These are phyloP conservation scores for Sphenopsis melanotis DNA, from an alignment of 2,797 vertebrate species.

Conservation along the genomic window DNA sequence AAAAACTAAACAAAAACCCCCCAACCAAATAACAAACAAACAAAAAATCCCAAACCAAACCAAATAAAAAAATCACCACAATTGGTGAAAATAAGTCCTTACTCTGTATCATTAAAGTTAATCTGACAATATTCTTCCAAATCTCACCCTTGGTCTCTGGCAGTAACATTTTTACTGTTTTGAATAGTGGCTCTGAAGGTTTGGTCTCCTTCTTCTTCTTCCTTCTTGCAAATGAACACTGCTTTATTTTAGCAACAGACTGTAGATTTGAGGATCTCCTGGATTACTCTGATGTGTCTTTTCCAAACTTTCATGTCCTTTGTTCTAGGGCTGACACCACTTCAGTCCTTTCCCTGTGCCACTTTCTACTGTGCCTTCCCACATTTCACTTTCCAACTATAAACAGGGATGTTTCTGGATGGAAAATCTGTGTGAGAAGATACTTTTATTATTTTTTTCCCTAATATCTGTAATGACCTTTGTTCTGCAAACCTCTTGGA, in stretches of 20 bases:
- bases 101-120: not conserved
- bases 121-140: not conserved
- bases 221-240: not conserved
- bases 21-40: too few relatives aligned
- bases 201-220: not conserved
- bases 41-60: accelerated
- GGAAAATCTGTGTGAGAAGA: not conserved
- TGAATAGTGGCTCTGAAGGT: not conserved
- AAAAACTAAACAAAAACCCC: too few relatives aligned
- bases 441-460: accelerated
- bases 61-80: not conserved
- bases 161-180: accelerated
- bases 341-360: not conserved
- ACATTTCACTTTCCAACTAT: not conserved
- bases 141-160: not conserved
- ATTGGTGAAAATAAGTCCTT: not conserved
- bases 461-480: not conserved
- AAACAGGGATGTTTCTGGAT: not conserved
- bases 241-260: not conserved
- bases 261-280: not conserved
- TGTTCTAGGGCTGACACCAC: not conserved
- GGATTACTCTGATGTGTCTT: not conserved
- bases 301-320: not conserved
- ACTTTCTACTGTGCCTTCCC: not conserved
- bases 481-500: not conserved